Conservation (phyloP, 2,113 vertebrate species). For the Ibidorhyncha struthersii region DNA sequence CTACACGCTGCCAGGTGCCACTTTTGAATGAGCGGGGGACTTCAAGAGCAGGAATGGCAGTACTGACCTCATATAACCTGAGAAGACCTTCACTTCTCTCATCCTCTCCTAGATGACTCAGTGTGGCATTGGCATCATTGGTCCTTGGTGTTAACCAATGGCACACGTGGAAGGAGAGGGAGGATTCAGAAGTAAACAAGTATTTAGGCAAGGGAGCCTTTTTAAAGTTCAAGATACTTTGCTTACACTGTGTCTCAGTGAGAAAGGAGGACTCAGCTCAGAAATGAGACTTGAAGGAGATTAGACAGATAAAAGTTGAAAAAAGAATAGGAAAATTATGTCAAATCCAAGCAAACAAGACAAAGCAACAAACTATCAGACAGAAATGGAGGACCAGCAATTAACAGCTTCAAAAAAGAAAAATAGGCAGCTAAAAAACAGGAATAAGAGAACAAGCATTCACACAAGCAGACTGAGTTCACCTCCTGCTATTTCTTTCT, state of each 20-base stretch:
- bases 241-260: neutral
- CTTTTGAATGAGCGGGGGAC: neutral
- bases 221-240: constrained; percentile 34
- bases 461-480: neutral
- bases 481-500: neutral
- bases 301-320: neutral
- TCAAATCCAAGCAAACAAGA: neutral
- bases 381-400: neutral
- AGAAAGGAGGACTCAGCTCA: neutral
- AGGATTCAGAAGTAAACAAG: constrained; percentile 56
- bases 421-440: neutral
- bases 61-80: neutral
- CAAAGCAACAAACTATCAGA: neutral
- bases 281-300: neutral
- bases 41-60: neutral
- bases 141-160: neutral
- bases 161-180: neutral
- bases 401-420: neutral
- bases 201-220: neutral
- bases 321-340: neutral
- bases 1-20: neutral
- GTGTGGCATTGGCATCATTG: neutral
- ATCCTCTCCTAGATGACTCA: constrained; percentile 22
- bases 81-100: neutral
- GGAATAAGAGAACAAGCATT: neutral